These are phyloP conservation scores for Phocoena sinus DNA, from an alignment of 2,113 vertebrate species.

Conservation along the genomic window DNA sequence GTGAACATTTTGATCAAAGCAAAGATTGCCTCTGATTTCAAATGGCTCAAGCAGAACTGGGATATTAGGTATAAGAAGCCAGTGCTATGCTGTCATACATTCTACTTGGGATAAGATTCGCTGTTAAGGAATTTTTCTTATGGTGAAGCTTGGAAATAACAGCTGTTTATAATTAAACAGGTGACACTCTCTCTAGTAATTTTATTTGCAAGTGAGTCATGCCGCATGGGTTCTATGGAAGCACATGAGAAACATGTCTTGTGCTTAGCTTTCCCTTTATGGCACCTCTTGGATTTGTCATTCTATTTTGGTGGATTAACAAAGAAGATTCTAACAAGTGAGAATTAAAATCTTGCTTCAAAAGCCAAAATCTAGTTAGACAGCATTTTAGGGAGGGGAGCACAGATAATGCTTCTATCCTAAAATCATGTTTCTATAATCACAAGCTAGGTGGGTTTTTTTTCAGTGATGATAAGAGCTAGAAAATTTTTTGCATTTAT, in stretches of 20 bases:
- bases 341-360: constrained; percentile 27
- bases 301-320: constrained; percentile 26
- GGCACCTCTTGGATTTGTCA: neutral
- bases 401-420: neutral
- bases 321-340: constrained; percentile 35
- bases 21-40: neutral
- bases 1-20: constrained; percentile 15
- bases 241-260: neutral
- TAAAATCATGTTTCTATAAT: constrained; percentile 33
- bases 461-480: neutral
- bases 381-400: neutral
- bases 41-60: neutral
- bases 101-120: constrained; percentile 3
- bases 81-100: neutral
- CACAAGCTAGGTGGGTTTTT: neutral
- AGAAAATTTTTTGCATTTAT: neutral
- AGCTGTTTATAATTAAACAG: constrained; percentile 62
- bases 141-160: neutral
- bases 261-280: neutral
- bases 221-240: neutral
- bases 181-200: constrained; percentile 46
- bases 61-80: neutral
- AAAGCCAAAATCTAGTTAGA: neutral
- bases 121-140: constrained; percentile 53
- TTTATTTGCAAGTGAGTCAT: constrained; percentile 49